A percentile compares a stretch with the other conserved stretches of the same genome.
These are phyloP conservation scores for Orthosia gothica DNA, from an alignment of 2,888 invertebrate species.

Conservation along the genomic window DNA sequence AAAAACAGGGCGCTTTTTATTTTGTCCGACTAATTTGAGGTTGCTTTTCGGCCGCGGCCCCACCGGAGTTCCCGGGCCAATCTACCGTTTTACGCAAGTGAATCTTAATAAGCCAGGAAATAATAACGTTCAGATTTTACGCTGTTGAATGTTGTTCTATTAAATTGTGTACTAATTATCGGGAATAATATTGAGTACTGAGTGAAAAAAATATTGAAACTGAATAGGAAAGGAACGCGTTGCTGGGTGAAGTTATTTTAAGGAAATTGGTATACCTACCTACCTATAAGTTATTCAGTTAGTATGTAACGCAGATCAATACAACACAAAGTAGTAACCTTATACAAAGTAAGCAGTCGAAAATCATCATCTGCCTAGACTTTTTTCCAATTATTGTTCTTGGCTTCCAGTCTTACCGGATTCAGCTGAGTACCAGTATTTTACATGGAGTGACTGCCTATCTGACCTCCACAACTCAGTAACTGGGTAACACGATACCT, in stretches of 20 bases:
- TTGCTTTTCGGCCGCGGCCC: constrained; percentile 75
- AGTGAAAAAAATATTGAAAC: background rate
- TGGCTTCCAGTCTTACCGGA: no score
- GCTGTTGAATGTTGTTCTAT: constrained; percentile 24
- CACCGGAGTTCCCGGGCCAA: constrained; percentile 73
- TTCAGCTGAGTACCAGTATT: no score
- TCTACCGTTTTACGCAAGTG: constrained; percentile 65
- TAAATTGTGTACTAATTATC: background rate
- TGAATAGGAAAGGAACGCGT: background rate
- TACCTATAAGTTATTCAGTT: background rate
- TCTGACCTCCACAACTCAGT: no score
- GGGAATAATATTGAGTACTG: background rate
- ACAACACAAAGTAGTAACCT: background rate
- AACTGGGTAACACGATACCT: no score
- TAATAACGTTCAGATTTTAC: constrained; percentile 62
- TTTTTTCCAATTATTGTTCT: no score
- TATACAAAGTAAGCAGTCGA: background rate
- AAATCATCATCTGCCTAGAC: no score
- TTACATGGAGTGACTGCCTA: no score
- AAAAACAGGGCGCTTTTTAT: constrained; percentile 80
- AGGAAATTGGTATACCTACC: background rate
- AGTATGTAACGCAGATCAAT: background rate
- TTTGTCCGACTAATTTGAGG: constrained; percentile 84
- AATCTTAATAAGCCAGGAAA: constrained; percentile 62
- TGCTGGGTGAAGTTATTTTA: background rate